These are phyloP conservation scores for Pangasius mekongensis DNA, from an alignment of 2,797 vertebrate species.

Conservation along the genomic window DNA sequence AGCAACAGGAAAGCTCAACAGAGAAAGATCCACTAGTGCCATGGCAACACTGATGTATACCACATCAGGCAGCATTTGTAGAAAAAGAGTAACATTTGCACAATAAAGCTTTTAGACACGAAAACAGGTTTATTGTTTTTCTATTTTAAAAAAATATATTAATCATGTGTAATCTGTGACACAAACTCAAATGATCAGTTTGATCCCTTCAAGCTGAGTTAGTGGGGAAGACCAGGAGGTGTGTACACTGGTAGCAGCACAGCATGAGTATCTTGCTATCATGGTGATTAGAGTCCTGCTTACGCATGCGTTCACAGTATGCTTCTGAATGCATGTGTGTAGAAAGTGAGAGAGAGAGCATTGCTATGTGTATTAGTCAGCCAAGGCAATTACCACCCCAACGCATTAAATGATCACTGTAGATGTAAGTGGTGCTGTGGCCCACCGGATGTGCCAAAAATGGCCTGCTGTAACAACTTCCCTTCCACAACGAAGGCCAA, in stretches of 20 bases:
- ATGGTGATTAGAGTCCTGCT: conserved; percentile 42
- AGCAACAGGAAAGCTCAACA: background rate
- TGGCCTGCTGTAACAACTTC: conserved; percentile 54
- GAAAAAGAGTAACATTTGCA: background rate
- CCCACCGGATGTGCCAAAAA: conserved; percentile 62
- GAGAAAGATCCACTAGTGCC: background rate
- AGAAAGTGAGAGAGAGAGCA: conserved; percentile 23
- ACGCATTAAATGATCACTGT: conserved; percentile 67
- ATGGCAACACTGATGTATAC: conserved; percentile 3
- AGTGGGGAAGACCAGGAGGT: conserved; percentile 32
- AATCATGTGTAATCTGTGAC: background rate
- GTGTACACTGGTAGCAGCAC: conserved; percentile 20
- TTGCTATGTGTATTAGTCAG: conserved; percentile 55
- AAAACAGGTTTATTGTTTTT: background rate
- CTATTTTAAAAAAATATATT: background rate
- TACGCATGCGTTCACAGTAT: conserved; percentile 39
- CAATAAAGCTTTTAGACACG: background rate
- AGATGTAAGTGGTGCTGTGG: conserved; percentile 66
- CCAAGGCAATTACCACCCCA: conserved; percentile 67
- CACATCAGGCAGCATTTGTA: background rate
- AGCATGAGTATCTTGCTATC: conserved; percentile 24
- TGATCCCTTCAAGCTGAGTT: background rate
- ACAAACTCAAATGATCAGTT: background rate
- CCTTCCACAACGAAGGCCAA: conserved; percentile 48
- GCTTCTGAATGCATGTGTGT: conserved; percentile 38